Conservation (phyloP, 2,888 invertebrate genomes). For the Nebria brevicollis region DNA sequence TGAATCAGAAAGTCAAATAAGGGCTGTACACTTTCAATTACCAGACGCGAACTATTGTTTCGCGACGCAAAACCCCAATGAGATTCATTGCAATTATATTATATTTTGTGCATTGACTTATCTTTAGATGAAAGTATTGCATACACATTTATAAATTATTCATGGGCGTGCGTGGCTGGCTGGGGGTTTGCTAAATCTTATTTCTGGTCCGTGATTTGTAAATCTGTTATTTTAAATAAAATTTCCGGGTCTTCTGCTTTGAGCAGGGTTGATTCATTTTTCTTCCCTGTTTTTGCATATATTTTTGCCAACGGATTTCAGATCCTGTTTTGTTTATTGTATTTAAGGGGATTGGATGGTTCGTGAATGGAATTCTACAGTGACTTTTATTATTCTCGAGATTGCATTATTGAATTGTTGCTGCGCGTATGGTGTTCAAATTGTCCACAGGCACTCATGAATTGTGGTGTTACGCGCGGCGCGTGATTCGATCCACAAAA, state of each 20-base stretch:
- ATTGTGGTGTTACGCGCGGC: no score
- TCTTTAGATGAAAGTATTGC: no score
- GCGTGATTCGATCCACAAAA: no score
- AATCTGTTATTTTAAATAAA: constrained; percentile 49
- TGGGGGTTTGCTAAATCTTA: not conserved
- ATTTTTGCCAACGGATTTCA: not conserved
- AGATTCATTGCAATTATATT: no score
- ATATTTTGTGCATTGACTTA: no score
- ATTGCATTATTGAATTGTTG: not conserved
- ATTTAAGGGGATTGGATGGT: not conserved
- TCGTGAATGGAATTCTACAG: not conserved
- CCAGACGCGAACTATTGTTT: not conserved
- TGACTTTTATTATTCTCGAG: not conserved
- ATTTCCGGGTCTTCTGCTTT: constrained; percentile 25
- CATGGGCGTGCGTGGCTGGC: not conserved
- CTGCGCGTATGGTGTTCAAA: no score
- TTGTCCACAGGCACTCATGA: no score
- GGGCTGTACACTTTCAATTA: not conserved
- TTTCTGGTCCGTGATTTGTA: constrained; percentile 47
- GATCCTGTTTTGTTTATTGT: not conserved
- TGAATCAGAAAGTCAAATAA: constrained; percentile 36
- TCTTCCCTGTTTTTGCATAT: not conserved
- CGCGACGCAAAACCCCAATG: not conserved
- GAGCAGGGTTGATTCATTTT: not conserved
- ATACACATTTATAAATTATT: not conserved